Percentiles rank a stretch among this genome's conserved stretches.
Conservation (phyloP, 2,888 invertebrate genomes). For the Agriopis marginaria region DNA sequence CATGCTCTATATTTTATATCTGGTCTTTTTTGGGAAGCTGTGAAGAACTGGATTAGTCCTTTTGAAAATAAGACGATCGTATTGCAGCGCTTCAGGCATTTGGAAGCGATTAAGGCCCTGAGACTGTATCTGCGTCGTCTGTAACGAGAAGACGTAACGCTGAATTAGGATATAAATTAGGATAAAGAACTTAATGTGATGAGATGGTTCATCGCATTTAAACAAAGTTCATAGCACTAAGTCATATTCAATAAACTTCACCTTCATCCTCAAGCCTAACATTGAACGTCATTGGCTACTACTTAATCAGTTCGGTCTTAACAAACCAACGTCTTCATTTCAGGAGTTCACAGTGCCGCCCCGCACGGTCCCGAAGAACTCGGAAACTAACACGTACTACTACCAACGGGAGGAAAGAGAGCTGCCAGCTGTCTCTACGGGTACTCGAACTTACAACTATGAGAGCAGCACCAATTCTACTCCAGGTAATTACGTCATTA, state of each 20-base stretch:
- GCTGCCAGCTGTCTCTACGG: constrained; percentile 68
- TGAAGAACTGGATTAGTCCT: neutral
- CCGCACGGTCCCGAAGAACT: constrained; percentile 66
- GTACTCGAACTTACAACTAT: constrained; percentile 77
- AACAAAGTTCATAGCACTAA: no score
- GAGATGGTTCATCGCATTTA: no score
- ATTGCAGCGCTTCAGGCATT: no score
- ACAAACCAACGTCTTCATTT: constrained; percentile 33
- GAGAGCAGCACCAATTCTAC: constrained; percentile 66
- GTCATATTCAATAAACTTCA: neutral
- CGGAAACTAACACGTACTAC: constrained; percentile 74
- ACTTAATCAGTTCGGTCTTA: neutral
- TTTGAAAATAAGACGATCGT: no score
- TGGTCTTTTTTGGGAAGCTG: neutral
- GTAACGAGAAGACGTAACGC: no score
- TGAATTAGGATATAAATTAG: no score
- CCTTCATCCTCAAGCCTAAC: neutral
- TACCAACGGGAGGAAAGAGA: constrained; percentile 78
- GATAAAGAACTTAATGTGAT: no score
- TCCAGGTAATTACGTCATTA: constrained; percentile 63
- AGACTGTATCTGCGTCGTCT: no score
- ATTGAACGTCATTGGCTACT: no score
- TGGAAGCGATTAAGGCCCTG: no score
- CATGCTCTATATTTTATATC: neutral
- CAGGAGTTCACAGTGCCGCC: constrained; percentile 82